Evolutionary conservation across 2,888 invertebrate species (phyloP).

Genomic region (Rotaria magnacalcarata): DNA sequence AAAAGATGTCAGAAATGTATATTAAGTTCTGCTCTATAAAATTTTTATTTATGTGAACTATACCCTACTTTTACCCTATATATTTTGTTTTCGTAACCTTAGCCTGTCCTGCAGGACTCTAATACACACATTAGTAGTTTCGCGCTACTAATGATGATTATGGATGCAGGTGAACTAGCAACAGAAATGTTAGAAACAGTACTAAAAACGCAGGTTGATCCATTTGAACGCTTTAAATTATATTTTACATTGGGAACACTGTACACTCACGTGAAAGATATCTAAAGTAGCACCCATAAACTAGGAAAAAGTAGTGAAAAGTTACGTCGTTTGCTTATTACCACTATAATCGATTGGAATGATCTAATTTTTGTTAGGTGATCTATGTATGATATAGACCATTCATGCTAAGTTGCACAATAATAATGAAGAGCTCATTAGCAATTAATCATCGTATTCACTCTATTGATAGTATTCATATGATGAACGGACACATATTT

Average conservation of each 20-base stretch:
- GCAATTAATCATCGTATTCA: background rate
- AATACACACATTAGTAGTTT: background rate
- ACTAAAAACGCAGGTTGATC: background rate
- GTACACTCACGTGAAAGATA: background rate
- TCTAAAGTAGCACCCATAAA: background rate
- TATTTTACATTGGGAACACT: background rate
- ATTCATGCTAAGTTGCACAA: background rate
- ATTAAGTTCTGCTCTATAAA: too few species aligned
- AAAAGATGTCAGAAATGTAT: too few species aligned
- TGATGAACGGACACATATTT: background rate
- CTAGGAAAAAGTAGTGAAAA: too few species aligned
- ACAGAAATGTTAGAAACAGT: background rate
- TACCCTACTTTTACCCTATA: too few species aligned
- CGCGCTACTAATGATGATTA: background rate
- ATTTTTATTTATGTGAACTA: too few species aligned
- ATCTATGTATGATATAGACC: background rate
- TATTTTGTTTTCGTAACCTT: too few species aligned
- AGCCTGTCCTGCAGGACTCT: too few species aligned
- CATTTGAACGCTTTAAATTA: background rate
- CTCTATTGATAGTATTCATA: too few species aligned
- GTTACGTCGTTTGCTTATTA: background rate
- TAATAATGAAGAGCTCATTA: background rate
- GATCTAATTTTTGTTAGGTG: background rate
- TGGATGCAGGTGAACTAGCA: background rate
- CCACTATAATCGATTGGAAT: background rate